These are phyloP conservation scores for Balaeniceps rex DNA, from an alignment of 2,113 vertebrate species.

Conservation along the genomic window DNA sequence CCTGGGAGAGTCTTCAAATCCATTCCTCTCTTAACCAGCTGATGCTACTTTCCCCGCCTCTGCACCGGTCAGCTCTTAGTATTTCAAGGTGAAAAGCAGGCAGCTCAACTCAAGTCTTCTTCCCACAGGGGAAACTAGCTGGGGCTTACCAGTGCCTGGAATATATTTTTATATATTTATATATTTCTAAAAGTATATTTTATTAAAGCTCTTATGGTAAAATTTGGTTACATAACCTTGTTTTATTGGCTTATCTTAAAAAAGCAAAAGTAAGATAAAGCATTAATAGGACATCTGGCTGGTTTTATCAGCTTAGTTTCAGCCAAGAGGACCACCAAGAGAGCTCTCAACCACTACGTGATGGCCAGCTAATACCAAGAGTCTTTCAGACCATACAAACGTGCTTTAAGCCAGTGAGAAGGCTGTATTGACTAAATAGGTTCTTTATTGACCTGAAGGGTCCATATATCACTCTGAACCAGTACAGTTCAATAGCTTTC, in stretches of 20 bases:
- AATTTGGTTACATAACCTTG: constrained; percentile 36
- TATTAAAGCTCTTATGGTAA: constrained; percentile 37
- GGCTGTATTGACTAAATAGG: not conserved
- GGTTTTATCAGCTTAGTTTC: constrained; percentile 33
- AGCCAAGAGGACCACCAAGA: constrained; percentile 22
- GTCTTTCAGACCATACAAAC: not conserved
- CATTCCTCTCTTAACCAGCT: not conserved
- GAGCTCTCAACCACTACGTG: not conserved
- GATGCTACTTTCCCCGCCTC: not conserved
- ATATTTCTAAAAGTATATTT: not conserved
- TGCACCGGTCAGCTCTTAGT: not conserved
- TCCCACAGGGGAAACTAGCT: not conserved
- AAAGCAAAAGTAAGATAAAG: constrained; percentile 18
- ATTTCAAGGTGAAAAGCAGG: not conserved
- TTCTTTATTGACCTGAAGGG: constrained; percentile 29
- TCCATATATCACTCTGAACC: constrained; percentile 10
- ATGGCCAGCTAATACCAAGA: not conserved
- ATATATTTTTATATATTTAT: not conserved
- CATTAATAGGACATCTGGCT: constrained; percentile 40
- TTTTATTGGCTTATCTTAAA: constrained; percentile 25
- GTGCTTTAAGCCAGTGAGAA: not conserved
- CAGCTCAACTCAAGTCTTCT: not conserved
- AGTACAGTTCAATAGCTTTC: constrained; percentile 35
- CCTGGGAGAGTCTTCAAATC: not conserved
- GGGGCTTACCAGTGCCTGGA: not conserved